Percentiles rank a stretch among this genome's conserved stretches.
Evolutionary conservation across 2,113 vertebrate genomes (phyloP).

Genomic region (Aspidoscelis tigris): DNA sequence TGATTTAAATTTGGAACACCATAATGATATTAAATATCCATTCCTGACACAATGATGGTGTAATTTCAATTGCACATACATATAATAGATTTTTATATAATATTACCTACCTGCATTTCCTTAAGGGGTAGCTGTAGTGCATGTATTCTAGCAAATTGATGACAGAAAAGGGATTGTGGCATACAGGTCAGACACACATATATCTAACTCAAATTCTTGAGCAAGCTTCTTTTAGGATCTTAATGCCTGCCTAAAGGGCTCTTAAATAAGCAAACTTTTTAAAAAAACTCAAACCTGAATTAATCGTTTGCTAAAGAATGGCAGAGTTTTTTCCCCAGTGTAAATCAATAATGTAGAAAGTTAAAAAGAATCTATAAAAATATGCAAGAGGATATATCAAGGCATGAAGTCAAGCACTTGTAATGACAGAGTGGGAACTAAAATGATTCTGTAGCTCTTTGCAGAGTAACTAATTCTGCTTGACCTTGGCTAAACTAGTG

Average conservation of each 20-base stretch:
- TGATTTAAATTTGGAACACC: no score
- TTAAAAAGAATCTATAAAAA: slow-evolving; percentile 40
- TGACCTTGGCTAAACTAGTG: slow-evolving; percentile 35
- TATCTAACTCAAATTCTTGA: background rate
- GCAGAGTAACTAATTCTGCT: slow-evolving; percentile 25
- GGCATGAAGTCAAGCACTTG: slow-evolving; percentile 52
- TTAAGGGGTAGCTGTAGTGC: no score
- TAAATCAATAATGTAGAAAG: slow-evolving; percentile 22
- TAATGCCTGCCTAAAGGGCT: background rate
- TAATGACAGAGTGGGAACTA: slow-evolving; percentile 24
- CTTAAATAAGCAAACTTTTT: background rate
- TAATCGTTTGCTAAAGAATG: slow-evolving; percentile 24
- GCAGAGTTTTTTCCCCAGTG: background rate
- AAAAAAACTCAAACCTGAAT: background rate
- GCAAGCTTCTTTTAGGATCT: background rate
- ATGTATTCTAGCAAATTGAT: no score
- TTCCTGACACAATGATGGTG: no score
- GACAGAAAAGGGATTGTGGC: background rate
- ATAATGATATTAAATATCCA: no score
- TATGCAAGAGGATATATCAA: slow-evolving; percentile 29
- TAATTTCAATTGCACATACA: no score
- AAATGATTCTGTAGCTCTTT: slow-evolving; percentile 56
- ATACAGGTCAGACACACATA: background rate
- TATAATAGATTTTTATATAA: no score
- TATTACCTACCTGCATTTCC: no score